These are phyloP conservation scores for Dexiosoma caninum DNA, from an alignment of 2,888 invertebrate species.

Conservation along the genomic window DNA sequence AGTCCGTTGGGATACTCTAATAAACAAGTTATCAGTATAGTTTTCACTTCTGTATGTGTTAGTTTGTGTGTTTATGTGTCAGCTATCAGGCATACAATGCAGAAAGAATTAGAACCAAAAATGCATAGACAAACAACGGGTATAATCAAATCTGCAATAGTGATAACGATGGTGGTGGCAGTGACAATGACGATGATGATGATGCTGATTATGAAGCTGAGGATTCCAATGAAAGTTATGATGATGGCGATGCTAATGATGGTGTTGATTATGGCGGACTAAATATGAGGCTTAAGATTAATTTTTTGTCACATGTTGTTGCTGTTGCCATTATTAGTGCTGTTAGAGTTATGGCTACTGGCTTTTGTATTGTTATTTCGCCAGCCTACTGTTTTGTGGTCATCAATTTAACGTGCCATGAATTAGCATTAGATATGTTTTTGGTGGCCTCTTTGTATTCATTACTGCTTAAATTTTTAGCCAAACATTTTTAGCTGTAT, in stretches of 20 bases:
- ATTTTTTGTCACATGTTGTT: background rate
- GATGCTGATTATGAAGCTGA: background rate
- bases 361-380: background rate
- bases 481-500: background rate
- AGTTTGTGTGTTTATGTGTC: background rate
- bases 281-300: constrained; percentile 3
- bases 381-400: constrained; percentile 15
- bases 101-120: constrained; percentile 12
- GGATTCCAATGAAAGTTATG: background rate
- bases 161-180: constrained; percentile 15
- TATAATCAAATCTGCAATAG: constrained; percentile 16
- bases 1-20: background rate
- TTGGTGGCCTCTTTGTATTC: background rate
- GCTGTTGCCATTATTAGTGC: background rate
- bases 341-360: background rate
- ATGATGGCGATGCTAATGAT: background rate
- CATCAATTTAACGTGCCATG: constrained; percentile 24
- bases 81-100: constrained; percentile 11
- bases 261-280: background rate
- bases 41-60: background rate
- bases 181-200: background rate
- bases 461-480: background rate
- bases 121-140: constrained; percentile 30
- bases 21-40: background rate
- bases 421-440: constrained; percentile 29